Evolutionary conservation across 53 echinoderm and acorn worm species (phyloP).

Genomic region (Arbacia lixula): DNA sequence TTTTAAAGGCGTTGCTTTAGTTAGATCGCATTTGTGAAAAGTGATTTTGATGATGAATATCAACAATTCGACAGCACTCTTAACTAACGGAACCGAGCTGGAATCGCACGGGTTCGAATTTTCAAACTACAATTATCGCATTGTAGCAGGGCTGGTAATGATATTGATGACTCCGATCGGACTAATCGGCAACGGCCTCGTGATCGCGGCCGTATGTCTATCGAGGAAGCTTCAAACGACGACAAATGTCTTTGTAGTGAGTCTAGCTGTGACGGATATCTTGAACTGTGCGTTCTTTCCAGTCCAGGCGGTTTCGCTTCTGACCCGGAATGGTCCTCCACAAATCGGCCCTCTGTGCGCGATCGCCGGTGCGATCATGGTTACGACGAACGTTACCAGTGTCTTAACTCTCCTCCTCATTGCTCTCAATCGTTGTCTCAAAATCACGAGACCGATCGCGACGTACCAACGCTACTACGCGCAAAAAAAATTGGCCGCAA

Average conservation of each 20-base stretch:
- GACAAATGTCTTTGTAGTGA: conserved; percentile 4
- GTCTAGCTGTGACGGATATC: neutral
- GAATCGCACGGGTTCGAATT: conserved; percentile 22
- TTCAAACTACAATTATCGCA: conserved; percentile 4
- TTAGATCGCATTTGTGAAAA: too few species aligned
- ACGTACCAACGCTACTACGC: neutral
- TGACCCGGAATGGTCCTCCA: neutral
- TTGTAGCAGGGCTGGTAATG: neutral
- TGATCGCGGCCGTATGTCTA: neutral
- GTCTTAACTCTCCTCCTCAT: neutral
- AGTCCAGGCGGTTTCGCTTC: neutral
- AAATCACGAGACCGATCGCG: neutral
- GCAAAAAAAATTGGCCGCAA: neutral
- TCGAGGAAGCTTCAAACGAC: conserved; percentile 4
- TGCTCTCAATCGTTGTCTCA: neutral
- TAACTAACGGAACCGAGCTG: too few species aligned
- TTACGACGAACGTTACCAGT: neutral
- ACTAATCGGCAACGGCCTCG: conserved; percentile 8
- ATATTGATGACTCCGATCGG: neutral
- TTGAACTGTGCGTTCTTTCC: conserved; percentile 14
- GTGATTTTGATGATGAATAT: too few species aligned
- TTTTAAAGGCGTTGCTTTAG: too few species aligned
- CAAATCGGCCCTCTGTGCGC: neutral
- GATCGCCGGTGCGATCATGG: neutral
- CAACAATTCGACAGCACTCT: too few species aligned